These are phyloP conservation scores for Acrossocheilus wenchowensis DNA, from an alignment of 2,797 vertebrate genomes.

Conservation along the genomic window DNA sequence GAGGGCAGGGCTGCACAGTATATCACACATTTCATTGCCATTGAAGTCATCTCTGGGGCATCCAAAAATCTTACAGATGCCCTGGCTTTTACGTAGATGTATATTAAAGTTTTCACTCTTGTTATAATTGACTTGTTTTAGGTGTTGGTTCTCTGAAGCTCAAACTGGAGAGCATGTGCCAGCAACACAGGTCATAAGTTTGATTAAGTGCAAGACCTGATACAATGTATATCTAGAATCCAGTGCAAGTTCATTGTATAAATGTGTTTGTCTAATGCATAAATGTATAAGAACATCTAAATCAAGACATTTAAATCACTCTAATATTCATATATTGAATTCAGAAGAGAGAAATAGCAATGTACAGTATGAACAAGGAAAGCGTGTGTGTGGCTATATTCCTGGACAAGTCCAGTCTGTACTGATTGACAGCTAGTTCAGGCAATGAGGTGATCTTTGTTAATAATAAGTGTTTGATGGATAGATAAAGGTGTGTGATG, in stretches of 20 bases:
- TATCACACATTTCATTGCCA: slow-evolving; percentile 48
- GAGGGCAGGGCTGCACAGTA: slow-evolving; percentile 77
- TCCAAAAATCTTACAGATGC: neutral
- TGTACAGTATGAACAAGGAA: neutral
- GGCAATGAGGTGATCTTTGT: neutral
- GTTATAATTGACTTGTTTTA: neutral
- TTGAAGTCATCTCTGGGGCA: neutral
- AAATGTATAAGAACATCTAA: neutral
- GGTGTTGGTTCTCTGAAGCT: neutral
- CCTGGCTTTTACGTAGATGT: neutral
- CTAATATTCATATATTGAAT: neutral
- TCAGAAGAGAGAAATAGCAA: neutral
- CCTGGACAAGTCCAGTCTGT: neutral
- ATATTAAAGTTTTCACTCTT: neutral
- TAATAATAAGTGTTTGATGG: neutral
- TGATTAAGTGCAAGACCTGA: neutral
- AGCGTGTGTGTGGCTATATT: neutral
- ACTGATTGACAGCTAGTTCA: neutral
- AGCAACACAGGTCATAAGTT: neutral
- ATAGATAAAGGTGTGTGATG: neutral
- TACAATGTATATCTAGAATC: neutral
- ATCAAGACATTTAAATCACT: neutral
- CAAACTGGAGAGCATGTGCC: neutral
- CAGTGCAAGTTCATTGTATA: neutral
- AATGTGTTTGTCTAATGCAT: neutral